phyloP scores from a whole-genome alignment of 2,888 invertebrate species.

The Antitype chi region DNA sequence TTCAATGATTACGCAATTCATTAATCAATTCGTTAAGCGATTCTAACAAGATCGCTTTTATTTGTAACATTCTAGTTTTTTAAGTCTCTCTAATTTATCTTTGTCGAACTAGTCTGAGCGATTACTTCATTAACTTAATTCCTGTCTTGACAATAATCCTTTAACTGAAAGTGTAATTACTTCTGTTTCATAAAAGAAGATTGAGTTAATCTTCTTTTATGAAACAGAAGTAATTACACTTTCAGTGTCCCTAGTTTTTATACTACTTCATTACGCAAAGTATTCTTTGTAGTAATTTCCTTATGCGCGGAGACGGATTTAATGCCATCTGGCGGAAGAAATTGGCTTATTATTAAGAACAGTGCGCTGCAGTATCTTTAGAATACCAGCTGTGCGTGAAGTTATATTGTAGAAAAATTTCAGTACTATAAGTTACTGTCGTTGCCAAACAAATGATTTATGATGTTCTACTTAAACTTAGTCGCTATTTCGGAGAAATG shows the following conservation, averaged over 20 bases:
- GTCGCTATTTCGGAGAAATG: conserved; percentile 17
- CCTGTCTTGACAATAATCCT: conserved; percentile 18
- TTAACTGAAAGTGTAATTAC: too few relatives aligned
- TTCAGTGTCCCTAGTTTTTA: conserved; percentile 44
- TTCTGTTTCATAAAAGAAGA: too few relatives aligned
- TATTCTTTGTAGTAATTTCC: conserved; percentile 37
- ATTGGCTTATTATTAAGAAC: conserved; percentile 33
- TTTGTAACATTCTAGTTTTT: conserved; percentile 23
- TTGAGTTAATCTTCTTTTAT: conserved; percentile 40
- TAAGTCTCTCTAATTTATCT: conserved; percentile 27
- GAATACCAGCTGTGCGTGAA: conserved; percentile 22
- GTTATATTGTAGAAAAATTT: conserved; percentile 11
- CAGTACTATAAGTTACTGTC: neutral
- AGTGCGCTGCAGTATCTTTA: neutral
- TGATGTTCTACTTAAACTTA: conserved; percentile 5
- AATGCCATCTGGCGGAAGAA: conserved; percentile 43
- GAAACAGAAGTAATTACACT: conserved; percentile 28
- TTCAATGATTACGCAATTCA: neutral
- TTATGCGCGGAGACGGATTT: conserved; percentile 12
- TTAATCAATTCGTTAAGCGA: conserved; percentile 4
- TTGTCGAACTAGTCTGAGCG: conserved; percentile 8
- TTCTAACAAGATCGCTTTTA: neutral
- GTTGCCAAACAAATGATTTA: conserved; percentile 46
- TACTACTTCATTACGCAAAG: conserved; percentile 38
- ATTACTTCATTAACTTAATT: conserved; percentile 27